Base-by-base conservation (phyloP, 2,888 invertebrate species). In the Caenorhabditis sp. region DNA sequence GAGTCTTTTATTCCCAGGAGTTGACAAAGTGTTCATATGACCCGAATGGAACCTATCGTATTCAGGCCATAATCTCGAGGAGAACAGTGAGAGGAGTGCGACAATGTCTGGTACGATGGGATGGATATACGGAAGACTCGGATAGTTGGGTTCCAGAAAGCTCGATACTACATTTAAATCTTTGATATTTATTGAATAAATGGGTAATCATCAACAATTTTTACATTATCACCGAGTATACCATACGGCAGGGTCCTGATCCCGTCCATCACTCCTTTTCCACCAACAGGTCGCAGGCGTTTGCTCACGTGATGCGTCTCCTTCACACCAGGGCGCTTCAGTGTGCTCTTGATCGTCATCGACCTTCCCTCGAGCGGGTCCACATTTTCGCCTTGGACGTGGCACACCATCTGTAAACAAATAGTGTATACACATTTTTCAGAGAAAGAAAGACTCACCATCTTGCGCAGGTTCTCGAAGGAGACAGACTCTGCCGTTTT, bases 1-100 rank as follows among this genome's bases (percentile, higher is more conserved):
- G 68, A 0, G 38, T 19, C 12, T 68, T 68, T 22, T 68, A 68
- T 24, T 31, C 51, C 22, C 35, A 35, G 2, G 68, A 68, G 12
- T 14, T 68, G 38, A 68, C 68, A 19, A 68, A 68, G 14, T 68
- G 68, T 16, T 54, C 68, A 31, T 68, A 68, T 26, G 22, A 51
- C 2, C 1, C 22, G 1, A 16, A 35, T 38, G 49, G 19, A 19
- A 22, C 31, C 14, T 51, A 51, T 26, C 61, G 61, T 19, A 61
- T 61, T 14, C 41, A 61, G 41, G 41, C 41, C 14, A 14, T 61
- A 1, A n/a, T n/a, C n/a, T n/a, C n/a, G n/a, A n/a, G n/a, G n/a
- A n/a, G n/a, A n/a, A n/a, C n/a, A n/a, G 24, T 41, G 10, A 1
- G 61, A 14, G 61, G 61, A 41, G 41, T 41, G 10, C 14, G 41